These are phyloP conservation scores for Brachionus paranguensis DNA, from an alignment of 1,140 invertebrate species.

Conservation along the genomic window DNA sequence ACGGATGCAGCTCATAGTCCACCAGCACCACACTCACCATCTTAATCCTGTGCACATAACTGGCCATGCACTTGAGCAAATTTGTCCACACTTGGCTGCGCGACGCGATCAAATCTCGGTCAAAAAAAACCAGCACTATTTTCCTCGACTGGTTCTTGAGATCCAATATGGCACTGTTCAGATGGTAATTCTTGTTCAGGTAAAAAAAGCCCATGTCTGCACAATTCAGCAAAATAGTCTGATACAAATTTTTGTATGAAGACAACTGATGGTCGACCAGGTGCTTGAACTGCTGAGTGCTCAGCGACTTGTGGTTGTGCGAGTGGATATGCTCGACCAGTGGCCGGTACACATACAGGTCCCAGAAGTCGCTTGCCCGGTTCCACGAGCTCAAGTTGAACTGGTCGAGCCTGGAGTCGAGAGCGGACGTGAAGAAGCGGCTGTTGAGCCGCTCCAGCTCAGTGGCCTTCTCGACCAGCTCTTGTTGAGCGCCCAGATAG, in stretches of 20 bases:
- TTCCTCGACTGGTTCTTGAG: neutral
- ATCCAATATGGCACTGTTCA: neutral
- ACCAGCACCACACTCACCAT: neutral
- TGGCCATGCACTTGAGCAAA: neutral
- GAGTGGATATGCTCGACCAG: neutral
- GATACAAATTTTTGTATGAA: neutral
- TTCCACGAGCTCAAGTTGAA: neutral
- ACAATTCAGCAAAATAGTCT: neutral
- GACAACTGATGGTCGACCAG: neutral
- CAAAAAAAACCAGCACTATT: neutral
- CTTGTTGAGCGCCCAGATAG: neutral
- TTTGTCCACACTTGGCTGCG: neutral
- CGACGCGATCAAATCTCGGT: neutral
- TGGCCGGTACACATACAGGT: neutral
- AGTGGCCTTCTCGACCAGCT: neutral
- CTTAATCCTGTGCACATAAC: neutral
- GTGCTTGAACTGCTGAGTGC: neutral
- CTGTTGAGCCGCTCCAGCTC: neutral
- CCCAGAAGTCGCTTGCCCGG: neutral
- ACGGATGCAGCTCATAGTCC: neutral
- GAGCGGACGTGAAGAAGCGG: neutral
- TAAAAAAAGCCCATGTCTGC: neutral
- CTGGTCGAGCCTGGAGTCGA: neutral
- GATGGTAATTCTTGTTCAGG: neutral
- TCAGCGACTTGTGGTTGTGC: neutral